phyloP scores from a whole-genome alignment of 2,113 vertebrate species.

The Prionailurus viverrinus region DNA sequence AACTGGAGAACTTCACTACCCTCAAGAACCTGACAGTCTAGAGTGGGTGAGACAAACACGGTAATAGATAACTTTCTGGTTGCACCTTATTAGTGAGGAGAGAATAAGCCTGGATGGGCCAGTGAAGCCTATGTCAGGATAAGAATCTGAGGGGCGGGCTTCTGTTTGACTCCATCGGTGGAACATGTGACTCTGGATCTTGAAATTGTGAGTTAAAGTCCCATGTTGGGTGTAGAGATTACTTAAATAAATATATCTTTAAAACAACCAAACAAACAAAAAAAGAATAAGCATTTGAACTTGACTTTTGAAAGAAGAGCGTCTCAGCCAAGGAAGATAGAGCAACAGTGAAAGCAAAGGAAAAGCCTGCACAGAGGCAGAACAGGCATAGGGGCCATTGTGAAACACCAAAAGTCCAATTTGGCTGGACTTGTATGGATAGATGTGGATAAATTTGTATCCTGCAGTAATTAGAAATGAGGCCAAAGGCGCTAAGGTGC shows the following conservation, averaged over 20 bases:
- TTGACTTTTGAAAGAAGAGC: not conserved
- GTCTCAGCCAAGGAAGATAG: not conserved
- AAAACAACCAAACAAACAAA: not conserved
- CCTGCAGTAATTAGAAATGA: not conserved
- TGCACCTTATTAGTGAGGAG: not conserved
- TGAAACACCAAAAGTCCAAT: not conserved
- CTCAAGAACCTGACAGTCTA: not conserved
- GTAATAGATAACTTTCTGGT: not conserved
- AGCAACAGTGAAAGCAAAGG: not conserved
- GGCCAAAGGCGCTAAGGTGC: not conserved
- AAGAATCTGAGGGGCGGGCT: not conserved
- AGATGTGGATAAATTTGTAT: not conserved
- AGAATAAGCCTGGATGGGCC: not conserved
- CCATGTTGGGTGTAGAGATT: not conserved
- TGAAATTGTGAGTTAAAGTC: not conserved
- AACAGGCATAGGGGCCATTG: not conserved
- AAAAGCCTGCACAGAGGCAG: not conserved
- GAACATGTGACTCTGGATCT: not conserved
- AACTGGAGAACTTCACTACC: not conserved
- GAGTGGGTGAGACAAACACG: not conserved
- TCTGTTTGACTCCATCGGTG: not conserved
- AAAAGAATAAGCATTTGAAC: not conserved
- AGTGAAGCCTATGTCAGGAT: not conserved
- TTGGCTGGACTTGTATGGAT: not conserved
- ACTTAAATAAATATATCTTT: not conserved